Evolutionary conservation across 2,888 invertebrate genomes (phyloP), one percentile per base, ranked within the genome.

Genomic region (Anthophora plumipes): DNA sequence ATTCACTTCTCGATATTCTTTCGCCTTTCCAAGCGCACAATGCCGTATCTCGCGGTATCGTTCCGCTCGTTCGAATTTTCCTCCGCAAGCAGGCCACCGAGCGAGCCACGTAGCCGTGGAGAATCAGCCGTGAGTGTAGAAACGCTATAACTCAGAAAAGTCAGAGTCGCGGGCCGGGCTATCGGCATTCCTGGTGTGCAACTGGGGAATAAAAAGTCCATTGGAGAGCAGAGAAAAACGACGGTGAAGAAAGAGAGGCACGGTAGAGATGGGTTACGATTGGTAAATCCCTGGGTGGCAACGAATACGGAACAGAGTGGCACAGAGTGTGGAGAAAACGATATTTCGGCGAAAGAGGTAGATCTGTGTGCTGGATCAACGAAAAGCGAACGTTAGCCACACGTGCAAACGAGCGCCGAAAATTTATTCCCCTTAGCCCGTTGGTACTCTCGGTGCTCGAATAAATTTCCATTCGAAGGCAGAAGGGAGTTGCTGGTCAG

Each of bases 111-210:
- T 31, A 46, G 20, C 64, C 60, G 43, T 54, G 67, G 61, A 69
- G 20, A 67, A 64, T 55, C 74, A 70, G 67, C 71, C 74, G 43
- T 59, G 76, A 71, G 78, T 81, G 20, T 14, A 77, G 71, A 85
- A 80, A 31, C 31, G 31, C 84, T 79, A 89, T 89, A 89, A 88
- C 77, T 89, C 89, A 85, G 68, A 78, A 81, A 84, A 84, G 80
- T 83, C 81, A 31, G 78, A 64, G 78, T 71, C 67, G 81, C 73
- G 54, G 55, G 54, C 39, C 77, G 63, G 76, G 80, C 71, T 83
- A 88, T 89, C 84, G 85, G 82, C 83, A 89, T 89, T 88, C 84
- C 85, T 75, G 71, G 71, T 80, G 79, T 72, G 79, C n/a, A n/a
- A 77, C 66, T 73, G 59, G 57, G 69, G 77, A 82, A 84, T 84